Base-by-base conservation (phyloP, 1,140 invertebrate genomes). In the Eumeta japonica region DNA sequence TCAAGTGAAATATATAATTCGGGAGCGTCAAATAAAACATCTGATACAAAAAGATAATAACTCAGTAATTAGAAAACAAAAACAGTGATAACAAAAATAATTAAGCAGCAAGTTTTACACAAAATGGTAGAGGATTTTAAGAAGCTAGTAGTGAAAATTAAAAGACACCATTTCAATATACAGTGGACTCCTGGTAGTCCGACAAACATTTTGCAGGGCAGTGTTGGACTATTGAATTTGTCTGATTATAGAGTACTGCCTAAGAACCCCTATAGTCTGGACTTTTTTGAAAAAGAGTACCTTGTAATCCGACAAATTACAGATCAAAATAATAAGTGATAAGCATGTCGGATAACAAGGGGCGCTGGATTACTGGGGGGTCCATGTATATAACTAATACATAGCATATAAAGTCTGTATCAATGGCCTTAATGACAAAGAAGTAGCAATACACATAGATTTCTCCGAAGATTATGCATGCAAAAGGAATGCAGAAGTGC, bases 391-490 rank as follows among this genome's bases (percentile, higher is more conserved):
- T 4, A 36, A 39, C 12, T 36, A 41, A 39, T 12, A 30, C 4
- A 28, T 14, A 12, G 19, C 18, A 3, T 46, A 42, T 14, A 11
- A 15, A 19, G 30, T 13, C 18, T 10, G 10, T 7, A 35, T 30
- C 16, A 10, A 42, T 32, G 39, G 42, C 11, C n/a, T 46, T 13
- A 11, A 30, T 7, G 7, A 12, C 14, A 41, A 28, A 28, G 50
- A 46, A 29, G 28, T 30, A 11, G 15, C 31, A 5, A 10, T 48
- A 9, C 27, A 33, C 4, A 29, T 35, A 19, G 46, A 55, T 31
- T 55, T 53, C 15, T 42, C 35, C 11, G 43, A 56, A 36, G 53
- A 56, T 38, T 53, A 50, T 37, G 24, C 12, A 18, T 46, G 45
- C 20, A 53, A 56, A 41, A 20, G 45, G 12, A 16, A 24, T 2